Percentiles rank a stretch among this genome's conserved stretches.
phyloP scores from a whole-genome alignment of 2,888 invertebrate genomes.

The Saturnia japonica region DNA sequence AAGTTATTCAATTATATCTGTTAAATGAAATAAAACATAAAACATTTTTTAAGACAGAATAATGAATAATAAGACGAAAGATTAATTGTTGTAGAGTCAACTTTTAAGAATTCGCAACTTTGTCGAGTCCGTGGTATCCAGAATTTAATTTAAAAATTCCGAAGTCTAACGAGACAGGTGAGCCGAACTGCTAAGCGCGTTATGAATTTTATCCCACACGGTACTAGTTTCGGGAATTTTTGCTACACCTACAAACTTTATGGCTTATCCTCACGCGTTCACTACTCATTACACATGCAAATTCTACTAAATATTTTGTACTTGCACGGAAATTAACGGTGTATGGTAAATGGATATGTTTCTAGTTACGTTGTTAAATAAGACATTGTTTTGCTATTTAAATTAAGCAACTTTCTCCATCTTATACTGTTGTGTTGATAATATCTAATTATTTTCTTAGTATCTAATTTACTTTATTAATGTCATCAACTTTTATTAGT shows the following conservation, averaged over 20 bases:
- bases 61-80: constrained; percentile 70
- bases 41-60: background rate
- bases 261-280: constrained; percentile 62
- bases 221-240: constrained; percentile 74
- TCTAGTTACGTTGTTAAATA: background rate
- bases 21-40: background rate
- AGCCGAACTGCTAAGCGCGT: constrained; percentile 77
- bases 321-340: background rate
- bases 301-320: constrained; percentile 2
- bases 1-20: background rate
- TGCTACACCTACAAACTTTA: constrained; percentile 65
- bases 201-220: constrained; percentile 75
- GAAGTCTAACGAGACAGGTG: constrained; percentile 80
- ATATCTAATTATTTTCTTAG: no score
- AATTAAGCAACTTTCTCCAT: no score
- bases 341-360: background rate
- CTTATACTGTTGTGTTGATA: no score
- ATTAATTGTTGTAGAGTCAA: constrained; percentile 71
- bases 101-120: constrained; percentile 78
- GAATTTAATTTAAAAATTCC: constrained; percentile 82
- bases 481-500: no score
- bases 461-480: no score
- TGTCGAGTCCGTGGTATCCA: constrained; percentile 68
- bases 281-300: constrained; percentile 1
- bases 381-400: no score